phyloP scores from a whole-genome alignment of 2,797 vertebrate genomes.

The Buceros bicornis region DNA sequence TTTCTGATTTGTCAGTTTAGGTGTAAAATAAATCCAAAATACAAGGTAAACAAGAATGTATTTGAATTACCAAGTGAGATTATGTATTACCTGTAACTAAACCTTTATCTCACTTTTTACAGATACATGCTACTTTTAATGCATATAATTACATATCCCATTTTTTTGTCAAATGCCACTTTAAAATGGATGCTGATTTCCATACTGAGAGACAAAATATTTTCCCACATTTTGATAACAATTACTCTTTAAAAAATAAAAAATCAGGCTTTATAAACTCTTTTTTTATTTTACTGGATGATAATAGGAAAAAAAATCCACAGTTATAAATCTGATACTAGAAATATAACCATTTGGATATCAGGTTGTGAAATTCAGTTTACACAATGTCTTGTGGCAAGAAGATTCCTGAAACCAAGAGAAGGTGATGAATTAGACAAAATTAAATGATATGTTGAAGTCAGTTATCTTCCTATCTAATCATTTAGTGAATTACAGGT shows the following conservation, averaged over 20 bases:
- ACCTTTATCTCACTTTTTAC: neutral
- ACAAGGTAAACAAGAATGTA: neutral
- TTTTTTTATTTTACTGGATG: neutral
- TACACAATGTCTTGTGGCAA: neutral
- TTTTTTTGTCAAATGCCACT: neutral
- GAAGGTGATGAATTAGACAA: neutral
- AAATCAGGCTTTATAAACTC: neutral
- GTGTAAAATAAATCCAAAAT: neutral
- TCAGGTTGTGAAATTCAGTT: neutral
- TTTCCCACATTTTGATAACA: neutral
- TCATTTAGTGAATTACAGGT: neutral
- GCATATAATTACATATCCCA: neutral
- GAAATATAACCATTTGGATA: neutral
- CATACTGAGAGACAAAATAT: neutral
- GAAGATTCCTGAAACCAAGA: neutral
- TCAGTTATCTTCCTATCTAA: neutral
- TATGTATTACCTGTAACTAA: neutral
- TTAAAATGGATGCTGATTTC: neutral
- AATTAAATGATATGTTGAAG: neutral
- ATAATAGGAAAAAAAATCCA: neutral
- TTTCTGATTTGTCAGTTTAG: neutral
- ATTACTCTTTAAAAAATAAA: neutral
- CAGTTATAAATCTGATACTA: neutral
- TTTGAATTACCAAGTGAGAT: neutral
- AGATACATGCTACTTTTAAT: neutral